These are phyloP conservation scores for Cheilosia variabilis DNA, from an alignment of 2,888 invertebrate genomes.

Conservation along the genomic window DNA sequence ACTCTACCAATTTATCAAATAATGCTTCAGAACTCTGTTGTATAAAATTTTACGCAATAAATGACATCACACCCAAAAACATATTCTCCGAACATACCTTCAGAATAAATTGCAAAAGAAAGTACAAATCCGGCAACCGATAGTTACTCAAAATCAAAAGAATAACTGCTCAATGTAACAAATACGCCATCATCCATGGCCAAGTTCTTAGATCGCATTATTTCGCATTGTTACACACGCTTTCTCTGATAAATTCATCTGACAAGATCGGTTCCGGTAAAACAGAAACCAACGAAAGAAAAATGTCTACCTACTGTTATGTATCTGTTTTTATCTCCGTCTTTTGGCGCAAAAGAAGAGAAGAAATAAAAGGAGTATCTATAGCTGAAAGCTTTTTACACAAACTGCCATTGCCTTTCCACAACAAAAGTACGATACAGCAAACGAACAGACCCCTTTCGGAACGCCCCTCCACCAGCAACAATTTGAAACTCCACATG, in stretches of 20 bases:
- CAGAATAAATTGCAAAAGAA: conserved; percentile 11
- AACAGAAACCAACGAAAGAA: background rate
- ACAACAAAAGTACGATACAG: background rate
- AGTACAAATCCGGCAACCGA: background rate
- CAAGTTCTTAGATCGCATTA: conserved; percentile 20
- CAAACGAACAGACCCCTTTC: background rate
- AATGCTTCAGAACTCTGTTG: no score
- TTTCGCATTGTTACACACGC: conserved; percentile 38
- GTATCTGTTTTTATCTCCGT: conserved; percentile 29
- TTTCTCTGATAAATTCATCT: conserved; percentile 42
- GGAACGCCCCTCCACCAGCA: background rate
- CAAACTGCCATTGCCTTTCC: background rate
- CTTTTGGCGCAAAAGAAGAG: background rate
- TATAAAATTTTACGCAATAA: background rate
- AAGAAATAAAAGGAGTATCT: background rate
- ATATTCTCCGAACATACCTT: background rate
- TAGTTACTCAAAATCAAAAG: background rate
- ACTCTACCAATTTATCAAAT: no score
- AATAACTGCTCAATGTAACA: conserved; percentile 36
- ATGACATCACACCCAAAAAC: conserved; percentile 27
- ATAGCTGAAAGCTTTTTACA: conserved; percentile 5
- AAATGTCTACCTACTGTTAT: background rate
- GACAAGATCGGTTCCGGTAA: conserved; percentile 24
- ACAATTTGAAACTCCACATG: conserved; percentile 4
- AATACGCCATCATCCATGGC: conserved; percentile 41